Conservation (phyloP, 1,140 invertebrate genomes). For the Tetragonula clypearis region DNA sequence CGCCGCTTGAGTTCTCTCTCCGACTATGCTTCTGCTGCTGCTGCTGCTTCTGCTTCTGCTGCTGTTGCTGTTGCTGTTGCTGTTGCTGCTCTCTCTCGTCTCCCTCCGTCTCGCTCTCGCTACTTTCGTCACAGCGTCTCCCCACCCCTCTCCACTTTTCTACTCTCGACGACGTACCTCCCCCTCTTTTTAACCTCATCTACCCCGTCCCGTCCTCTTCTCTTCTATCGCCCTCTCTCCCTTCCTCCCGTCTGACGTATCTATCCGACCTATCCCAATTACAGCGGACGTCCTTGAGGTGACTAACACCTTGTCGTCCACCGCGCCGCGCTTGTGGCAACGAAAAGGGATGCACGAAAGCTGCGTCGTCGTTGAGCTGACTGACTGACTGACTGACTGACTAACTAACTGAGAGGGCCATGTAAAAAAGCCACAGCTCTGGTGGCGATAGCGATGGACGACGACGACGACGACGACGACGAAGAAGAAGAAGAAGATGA, state of each 20-base stretch:
- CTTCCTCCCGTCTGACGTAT: constrained; percentile 19
- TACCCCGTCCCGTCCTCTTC: not conserved
- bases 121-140: not conserved
- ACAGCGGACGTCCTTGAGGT: constrained; percentile 76
- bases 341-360: constrained; percentile 39
- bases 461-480: no score
- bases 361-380: not conserved
- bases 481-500: no score
- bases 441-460: no score
- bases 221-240: not conserved
- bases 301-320: constrained; percentile 69
- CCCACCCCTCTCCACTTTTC: not conserved
- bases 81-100: no score
- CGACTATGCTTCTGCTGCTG: not conserved
- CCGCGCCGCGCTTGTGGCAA: constrained; percentile 24
- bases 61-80: no score
- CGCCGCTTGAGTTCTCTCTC: constrained; percentile 38
- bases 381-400: no score
- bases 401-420: no score
- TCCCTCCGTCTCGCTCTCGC: constrained; percentile 13
- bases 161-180: constrained; percentile 3
- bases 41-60: no score
- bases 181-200: not conserved
- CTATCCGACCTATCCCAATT: constrained; percentile 78
- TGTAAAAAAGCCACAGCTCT: no score